Conservation (phyloP, 2,797 vertebrate species). For the Smutsia temminckii region DNA sequence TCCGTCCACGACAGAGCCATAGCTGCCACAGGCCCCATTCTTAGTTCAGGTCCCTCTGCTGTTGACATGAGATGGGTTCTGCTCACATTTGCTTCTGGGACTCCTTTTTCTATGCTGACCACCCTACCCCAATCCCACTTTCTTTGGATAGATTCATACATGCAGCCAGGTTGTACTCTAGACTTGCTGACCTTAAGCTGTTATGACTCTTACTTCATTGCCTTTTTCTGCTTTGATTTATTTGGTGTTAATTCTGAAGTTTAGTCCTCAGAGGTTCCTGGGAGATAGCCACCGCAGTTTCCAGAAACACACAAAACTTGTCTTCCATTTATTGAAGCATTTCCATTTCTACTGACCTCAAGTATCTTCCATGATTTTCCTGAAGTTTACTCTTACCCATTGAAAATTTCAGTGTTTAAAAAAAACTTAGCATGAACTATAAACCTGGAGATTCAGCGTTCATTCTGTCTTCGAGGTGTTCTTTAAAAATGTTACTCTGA, state of each 20-base stretch:
- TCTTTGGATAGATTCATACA: not conserved
- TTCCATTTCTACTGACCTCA: not conserved
- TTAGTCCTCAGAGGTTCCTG: not conserved
- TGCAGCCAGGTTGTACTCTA: not conserved
- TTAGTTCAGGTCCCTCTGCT: not conserved
- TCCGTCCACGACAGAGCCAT: no score
- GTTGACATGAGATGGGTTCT: not conserved
- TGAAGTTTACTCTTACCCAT: not conserved
- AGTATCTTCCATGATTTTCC: not conserved
- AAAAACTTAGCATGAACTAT: not conserved
- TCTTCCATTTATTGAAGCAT: not conserved
- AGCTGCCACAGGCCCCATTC: not conserved
- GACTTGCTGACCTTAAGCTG: not conserved
- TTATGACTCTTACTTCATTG: not conserved
- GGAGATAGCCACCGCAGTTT: not conserved
- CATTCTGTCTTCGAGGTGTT: not conserved
- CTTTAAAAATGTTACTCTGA: not conserved
- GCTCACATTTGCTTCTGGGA: not conserved
- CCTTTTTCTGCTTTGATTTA: not conserved
- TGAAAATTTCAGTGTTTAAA: not conserved
- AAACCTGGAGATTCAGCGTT: not conserved
- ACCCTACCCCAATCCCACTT: not conserved
- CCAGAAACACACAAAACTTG: not conserved
- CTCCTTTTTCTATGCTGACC: not conserved
- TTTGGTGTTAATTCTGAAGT: not conserved